These are phyloP conservation scores for Cyprichromis sp. DNA, from an alignment of 2,113 vertebrate genomes.

Conservation along the genomic window DNA sequence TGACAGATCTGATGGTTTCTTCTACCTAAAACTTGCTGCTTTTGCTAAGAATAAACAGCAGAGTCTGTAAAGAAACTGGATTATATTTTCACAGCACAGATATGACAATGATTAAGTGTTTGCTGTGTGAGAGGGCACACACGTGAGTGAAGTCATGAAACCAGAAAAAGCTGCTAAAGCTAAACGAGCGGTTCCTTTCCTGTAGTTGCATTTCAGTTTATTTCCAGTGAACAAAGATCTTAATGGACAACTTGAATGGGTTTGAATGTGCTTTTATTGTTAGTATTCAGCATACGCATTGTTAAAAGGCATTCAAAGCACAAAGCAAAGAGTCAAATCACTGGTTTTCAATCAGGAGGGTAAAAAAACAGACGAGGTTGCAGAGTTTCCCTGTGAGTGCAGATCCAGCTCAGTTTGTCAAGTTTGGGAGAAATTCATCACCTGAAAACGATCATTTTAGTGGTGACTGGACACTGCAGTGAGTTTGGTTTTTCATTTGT, in stretches of 20 bases:
- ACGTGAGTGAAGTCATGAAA: background rate
- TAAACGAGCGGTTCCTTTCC: background rate
- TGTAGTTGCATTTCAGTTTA: background rate
- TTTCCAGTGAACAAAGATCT: background rate
- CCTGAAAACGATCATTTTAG: background rate
- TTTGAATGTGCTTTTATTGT: conserved; percentile 38
- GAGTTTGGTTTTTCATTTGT: background rate
- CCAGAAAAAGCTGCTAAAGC: background rate
- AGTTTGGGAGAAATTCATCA: background rate
- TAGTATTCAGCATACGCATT: background rate
- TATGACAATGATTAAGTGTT: background rate
- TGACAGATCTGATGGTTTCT: background rate
- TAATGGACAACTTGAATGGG: background rate
- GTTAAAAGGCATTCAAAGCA: background rate
- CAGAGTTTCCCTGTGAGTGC: background rate
- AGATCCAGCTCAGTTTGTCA: background rate
- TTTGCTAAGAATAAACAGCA: background rate
- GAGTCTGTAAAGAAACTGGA: background rate
- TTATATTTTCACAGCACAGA: background rate
- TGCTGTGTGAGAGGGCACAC: background rate
- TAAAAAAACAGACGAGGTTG: background rate
- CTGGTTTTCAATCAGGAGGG: background rate
- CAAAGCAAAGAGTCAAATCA: background rate
- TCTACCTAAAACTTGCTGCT: background rate
- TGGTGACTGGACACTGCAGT: rapidly evolving